A percentile compares a stretch with the other conserved stretches of the same genome.
These are phyloP conservation scores for Andrena chrysosceles DNA, from an alignment of 2,888 invertebrate species.

Conservation along the genomic window DNA sequence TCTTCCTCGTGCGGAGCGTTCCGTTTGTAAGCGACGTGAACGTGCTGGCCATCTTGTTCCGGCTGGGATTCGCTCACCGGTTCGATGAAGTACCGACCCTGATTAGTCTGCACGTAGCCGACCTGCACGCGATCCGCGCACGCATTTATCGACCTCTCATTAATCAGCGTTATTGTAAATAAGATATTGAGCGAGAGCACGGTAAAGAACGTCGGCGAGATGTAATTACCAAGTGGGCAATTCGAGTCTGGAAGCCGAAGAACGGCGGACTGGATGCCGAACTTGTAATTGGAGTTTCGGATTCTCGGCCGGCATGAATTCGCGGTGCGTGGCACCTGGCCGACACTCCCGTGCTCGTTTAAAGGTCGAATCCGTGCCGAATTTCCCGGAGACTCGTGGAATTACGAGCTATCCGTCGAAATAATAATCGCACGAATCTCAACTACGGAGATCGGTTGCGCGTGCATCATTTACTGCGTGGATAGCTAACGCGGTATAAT, in stretches of 20 bases:
- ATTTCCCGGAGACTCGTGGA: not conserved
- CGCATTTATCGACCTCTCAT: slow-evolving; percentile 46
- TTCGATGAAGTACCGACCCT: slow-evolving; percentile 87
- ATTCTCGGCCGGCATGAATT: not conserved
- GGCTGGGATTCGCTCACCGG: slow-evolving; percentile 86
- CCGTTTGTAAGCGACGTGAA: slow-evolving; percentile 86
- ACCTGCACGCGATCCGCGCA: slow-evolving; percentile 81
- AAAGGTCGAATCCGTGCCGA: slow-evolving; percentile 13
- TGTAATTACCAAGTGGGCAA: slow-evolving; percentile 1
- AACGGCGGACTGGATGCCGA: not conserved
- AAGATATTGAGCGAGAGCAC: slow-evolving; percentile 12
- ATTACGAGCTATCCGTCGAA: slow-evolving; percentile 14
- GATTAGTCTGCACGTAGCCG: slow-evolving; percentile 86
- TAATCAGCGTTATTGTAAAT: slow-evolving; percentile 46
- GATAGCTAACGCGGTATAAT: slow-evolving; percentile 25
- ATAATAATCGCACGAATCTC: slow-evolving; percentile 35
- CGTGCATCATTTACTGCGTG: slow-evolving; percentile 33
- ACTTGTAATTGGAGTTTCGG: slow-evolving; percentile 17
- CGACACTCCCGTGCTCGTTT: not conserved
- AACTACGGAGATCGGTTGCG: slow-evolving; percentile 34
- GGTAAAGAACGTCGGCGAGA: not conserved
- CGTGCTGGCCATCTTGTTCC: slow-evolving; percentile 85
- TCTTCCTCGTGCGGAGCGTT: slow-evolving; percentile 68
- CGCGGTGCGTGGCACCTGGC: not conserved
- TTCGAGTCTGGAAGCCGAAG: not conserved